Evolutionary conservation across 1,140 invertebrate genomes (phyloP), one percentile per base, ranked within the genome.

Genomic region (Antheraea mylitta): DNA sequence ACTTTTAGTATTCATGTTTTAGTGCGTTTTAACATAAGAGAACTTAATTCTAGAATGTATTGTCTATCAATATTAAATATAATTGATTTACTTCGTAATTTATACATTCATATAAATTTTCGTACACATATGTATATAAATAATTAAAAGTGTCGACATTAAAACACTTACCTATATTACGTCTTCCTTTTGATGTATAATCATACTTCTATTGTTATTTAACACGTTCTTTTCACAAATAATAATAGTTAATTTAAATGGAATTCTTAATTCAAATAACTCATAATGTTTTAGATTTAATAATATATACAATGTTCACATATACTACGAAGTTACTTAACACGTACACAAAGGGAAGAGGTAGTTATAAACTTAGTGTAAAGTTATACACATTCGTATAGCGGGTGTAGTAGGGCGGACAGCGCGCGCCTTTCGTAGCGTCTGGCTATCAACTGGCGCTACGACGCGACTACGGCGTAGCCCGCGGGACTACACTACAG

Each of bases 381-480:
- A 77, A 77, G 73, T 80, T 53, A 53, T 13, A 75, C 61, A 71
- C 61, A 62, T 74, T 72, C 73, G 73, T 75, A 30, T 1, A 77
- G 75, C 71, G 62, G 59, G 18, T 59, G n/a, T 60, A 22, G 71
- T 64, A 69, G 70, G 58, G 65, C 63, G 45, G 53, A 58, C 76
- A 76, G 78, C 83, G 81, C 72, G 79, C 72, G 71, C 69, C 61
- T 74, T 63, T 61, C 78, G 81, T 79, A 83, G 79, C 82, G 74
- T 64, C 72, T 71, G 72, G 78, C 82, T 81, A 80, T 83, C 81
- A 81, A 86, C 84, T 86, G 81, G 62, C 77, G 82, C 78, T 84
- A 83, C 82, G 80, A 75, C 70, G 37, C 22, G 67, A 69, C 83
- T 81, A 86, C 84, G 77, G 11, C 61, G 61, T 63, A 63, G 61